phyloP scores from a whole-genome alignment of 2,888 invertebrate genomes.

The Tetanocera ferruginea region DNA sequence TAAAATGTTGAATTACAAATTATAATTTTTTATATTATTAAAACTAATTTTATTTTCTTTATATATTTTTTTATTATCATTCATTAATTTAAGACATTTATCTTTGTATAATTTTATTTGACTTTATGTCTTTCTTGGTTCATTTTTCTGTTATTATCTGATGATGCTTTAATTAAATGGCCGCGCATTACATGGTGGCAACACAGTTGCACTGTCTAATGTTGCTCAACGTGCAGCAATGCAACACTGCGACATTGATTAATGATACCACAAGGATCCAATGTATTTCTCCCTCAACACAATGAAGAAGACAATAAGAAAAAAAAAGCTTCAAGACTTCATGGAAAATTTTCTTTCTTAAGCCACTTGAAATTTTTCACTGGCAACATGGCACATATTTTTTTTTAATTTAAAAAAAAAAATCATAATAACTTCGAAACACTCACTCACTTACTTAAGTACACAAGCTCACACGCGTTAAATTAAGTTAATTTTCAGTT shows the following conservation, averaged over 20 bases:
- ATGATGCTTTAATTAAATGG: not conserved
- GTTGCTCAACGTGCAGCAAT: not conserved
- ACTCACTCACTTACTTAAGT: not conserved
- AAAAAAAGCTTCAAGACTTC: too few species aligned
- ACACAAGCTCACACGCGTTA: not conserved
- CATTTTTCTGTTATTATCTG: not conserved
- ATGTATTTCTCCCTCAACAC: not conserved
- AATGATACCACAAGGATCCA: constrained; percentile 10
- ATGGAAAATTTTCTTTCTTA: too few species aligned
- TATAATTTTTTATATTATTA: not conserved
- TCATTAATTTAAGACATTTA: not conserved
- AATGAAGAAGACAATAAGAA: not conserved
- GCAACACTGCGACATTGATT: constrained; percentile 27
- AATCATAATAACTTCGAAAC: not conserved
- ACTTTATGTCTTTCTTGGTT: not conserved
- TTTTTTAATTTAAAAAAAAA: not conserved
- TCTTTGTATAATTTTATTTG: not conserved
- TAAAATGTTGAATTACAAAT: not conserved
- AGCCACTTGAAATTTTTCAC: too few species aligned
- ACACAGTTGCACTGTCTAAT: constrained; percentile 2
- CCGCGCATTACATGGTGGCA: not conserved
- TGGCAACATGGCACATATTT: too few species aligned
- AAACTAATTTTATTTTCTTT: not conserved
- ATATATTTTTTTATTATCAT: not conserved
- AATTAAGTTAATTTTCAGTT: not conserved